Conservation (phyloP, 2,113 vertebrate genomes). For the Paraplagusia blochii region DNA sequence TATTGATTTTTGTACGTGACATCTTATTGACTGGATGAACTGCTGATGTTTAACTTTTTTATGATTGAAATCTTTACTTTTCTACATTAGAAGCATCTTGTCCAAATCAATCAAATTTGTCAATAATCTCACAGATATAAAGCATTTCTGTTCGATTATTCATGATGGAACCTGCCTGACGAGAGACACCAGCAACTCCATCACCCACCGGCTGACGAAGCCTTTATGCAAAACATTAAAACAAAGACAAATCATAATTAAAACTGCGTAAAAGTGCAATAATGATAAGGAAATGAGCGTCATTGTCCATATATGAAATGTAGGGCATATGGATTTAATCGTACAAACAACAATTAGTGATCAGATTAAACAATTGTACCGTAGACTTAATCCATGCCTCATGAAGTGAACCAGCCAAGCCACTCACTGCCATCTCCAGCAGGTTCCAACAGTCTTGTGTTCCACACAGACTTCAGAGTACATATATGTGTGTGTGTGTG, state of each 20-base stretch:
- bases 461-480: constrained; percentile 43
- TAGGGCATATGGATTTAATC: constrained; percentile 54
- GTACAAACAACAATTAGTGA: constrained; percentile 35
- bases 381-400: constrained; percentile 64
- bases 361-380: constrained; percentile 36
- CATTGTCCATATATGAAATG: too few relatives aligned
- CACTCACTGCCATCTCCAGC: constrained; percentile 59
- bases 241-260: too few relatives aligned
- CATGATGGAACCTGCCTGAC: too few relatives aligned
- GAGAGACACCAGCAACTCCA: too few relatives aligned
- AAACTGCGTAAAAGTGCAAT: rapidly evolving
- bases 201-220: too few relatives aligned
- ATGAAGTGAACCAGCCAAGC: constrained; percentile 50
- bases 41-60: constrained; percentile 62
- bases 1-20: constrained; percentile 75
- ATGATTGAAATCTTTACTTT: constrained; percentile 75
- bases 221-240: too few relatives aligned
- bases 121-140: constrained; percentile 57
- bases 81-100: constrained; percentile 57
- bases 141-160: constrained; percentile 40
- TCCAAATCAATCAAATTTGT: constrained; percentile 78
- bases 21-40: constrained; percentile 74
- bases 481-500: constrained; percentile 14
- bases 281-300: too few relatives aligned
- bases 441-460: constrained; percentile 53